Conservation (phyloP, 2,113 vertebrate species). For the Peromyscus maniculatus region DNA sequence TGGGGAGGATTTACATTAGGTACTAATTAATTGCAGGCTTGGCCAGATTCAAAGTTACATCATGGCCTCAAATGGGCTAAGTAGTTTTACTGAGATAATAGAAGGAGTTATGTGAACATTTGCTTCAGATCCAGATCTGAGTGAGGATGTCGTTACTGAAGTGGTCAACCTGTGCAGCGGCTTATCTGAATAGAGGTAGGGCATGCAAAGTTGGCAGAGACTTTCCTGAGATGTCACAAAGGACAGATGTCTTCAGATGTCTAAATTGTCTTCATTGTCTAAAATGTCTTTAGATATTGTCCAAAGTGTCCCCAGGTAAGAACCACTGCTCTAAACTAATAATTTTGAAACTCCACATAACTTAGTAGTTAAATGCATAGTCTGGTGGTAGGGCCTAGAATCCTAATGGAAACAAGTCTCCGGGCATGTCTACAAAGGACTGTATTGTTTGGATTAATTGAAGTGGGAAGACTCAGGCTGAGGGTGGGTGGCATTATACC, state of each 20-base stretch:
- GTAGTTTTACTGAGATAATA: background rate
- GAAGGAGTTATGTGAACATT: background rate
- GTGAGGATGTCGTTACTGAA: background rate
- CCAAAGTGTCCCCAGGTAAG: background rate
- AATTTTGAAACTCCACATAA: background rate
- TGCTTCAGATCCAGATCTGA: background rate
- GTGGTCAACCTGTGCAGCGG: background rate
- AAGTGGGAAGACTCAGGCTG: background rate
- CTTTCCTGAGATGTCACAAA: background rate
- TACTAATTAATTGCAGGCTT: background rate
- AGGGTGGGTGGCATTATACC: too few relatives aligned
- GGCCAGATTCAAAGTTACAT: background rate
- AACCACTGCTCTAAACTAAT: background rate
- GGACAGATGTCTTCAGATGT: too few relatives aligned
- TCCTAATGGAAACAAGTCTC: background rate
- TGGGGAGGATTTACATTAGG: background rate
- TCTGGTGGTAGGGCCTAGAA: background rate
- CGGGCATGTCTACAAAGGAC: background rate
- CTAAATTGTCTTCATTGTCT: too few relatives aligned
- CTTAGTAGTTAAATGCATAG: background rate
- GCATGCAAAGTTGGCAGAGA: background rate
- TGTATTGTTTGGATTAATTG: background rate
- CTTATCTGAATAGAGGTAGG: background rate
- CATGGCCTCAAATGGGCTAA: background rate
- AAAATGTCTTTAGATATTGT: constrained; percentile 8